Evolutionary conservation across 1,140 invertebrate species (phyloP).

Genomic region (Eufriesea mexicana): DNA sequence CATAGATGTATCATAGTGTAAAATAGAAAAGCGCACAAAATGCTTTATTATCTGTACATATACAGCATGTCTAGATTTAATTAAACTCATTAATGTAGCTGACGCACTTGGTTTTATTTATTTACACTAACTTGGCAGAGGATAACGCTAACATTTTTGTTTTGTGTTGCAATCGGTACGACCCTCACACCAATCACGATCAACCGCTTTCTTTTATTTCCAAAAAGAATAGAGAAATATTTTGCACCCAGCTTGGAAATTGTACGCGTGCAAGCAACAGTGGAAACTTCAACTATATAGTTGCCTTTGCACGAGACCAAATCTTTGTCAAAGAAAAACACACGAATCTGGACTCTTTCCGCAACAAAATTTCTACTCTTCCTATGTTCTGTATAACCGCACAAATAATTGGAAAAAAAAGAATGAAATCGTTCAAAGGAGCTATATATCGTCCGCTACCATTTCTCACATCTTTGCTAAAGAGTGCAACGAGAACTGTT

Average conservation of each 20-base stretch:
- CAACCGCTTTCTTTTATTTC: not conserved
- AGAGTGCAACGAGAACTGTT: conserved; percentile 68
- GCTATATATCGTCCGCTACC: not conserved
- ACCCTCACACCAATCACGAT: not conserved
- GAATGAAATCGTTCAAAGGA: not conserved
- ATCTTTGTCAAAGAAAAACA: not conserved
- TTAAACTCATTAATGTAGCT: conserved; percentile 74
- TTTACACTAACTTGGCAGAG: conserved; percentile 64
- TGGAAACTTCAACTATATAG: not conserved
- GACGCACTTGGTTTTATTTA: conserved; percentile 75
- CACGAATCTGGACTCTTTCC: not conserved
- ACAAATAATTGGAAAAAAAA: too few species aligned
- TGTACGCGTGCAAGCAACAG: not conserved
- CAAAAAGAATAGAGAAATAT: not conserved
- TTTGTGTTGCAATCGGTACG: conserved; percentile 17
- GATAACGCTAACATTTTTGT: conserved; percentile 28
- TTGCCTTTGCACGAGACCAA: not conserved
- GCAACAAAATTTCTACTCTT: not conserved
- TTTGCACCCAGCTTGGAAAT: conserved; percentile 4
- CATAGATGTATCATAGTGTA: conserved; percentile 51
- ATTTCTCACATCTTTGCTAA: not conserved
- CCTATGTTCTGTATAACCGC: too few species aligned
- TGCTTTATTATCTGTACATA: conserved; percentile 68
- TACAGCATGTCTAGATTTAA: conserved; percentile 73
- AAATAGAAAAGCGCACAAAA: conserved; percentile 41